Evolutionary conservation across 2,888 invertebrate genomes (phyloP).

Genomic region (Phaedon cochleariae): DNA sequence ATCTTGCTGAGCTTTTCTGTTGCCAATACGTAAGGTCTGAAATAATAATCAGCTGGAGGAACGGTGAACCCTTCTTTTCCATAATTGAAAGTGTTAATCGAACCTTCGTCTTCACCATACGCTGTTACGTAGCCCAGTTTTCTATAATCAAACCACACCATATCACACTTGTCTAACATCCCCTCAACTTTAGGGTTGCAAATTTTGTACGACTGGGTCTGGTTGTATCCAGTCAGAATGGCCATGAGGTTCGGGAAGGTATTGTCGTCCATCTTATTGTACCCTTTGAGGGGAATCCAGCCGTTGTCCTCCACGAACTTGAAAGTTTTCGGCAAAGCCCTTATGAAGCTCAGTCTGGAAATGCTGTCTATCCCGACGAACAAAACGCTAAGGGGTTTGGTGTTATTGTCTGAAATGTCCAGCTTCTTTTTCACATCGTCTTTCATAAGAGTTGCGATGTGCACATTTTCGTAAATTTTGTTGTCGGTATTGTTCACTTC

Average conservation of each 20-base stretch:
- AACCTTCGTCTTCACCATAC: slow-evolving; percentile 79
- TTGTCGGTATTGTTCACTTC: slow-evolving; percentile 41
- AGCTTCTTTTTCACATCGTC: slow-evolving; percentile 48
- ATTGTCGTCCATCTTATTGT: slow-evolving; percentile 81
- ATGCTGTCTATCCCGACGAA: slow-evolving; percentile 87
- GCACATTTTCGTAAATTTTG: slow-evolving; percentile 65
- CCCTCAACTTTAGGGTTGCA: slow-evolving; percentile 65
- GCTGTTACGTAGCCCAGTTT: slow-evolving; percentile 77
- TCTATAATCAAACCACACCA: slow-evolving; percentile 81
- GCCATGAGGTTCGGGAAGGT: slow-evolving; percentile 91
- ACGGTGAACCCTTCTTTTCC: slow-evolving; percentile 73
- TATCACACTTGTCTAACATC: slow-evolving; percentile 74
- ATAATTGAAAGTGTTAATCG: slow-evolving; percentile 79
- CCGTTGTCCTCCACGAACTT: slow-evolving; percentile 68
- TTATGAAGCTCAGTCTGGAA: slow-evolving; percentile 79
- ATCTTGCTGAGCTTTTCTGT: slow-evolving; percentile 68
- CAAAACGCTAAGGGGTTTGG: slow-evolving; percentile 70
- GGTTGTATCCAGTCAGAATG: slow-evolving; percentile 66
- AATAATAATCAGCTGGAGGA: slow-evolving; percentile 83
- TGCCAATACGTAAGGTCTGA: slow-evolving; percentile 76
- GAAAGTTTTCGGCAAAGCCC: slow-evolving; percentile 78
- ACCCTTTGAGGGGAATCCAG: slow-evolving; percentile 52
- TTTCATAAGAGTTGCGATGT: slow-evolving; percentile 60
- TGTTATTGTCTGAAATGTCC: slow-evolving; percentile 39
- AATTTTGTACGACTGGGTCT: slow-evolving; percentile 61